Conservation (phyloP, 2,888 invertebrate genomes). For the Pristionchus arcanus region DNA sequence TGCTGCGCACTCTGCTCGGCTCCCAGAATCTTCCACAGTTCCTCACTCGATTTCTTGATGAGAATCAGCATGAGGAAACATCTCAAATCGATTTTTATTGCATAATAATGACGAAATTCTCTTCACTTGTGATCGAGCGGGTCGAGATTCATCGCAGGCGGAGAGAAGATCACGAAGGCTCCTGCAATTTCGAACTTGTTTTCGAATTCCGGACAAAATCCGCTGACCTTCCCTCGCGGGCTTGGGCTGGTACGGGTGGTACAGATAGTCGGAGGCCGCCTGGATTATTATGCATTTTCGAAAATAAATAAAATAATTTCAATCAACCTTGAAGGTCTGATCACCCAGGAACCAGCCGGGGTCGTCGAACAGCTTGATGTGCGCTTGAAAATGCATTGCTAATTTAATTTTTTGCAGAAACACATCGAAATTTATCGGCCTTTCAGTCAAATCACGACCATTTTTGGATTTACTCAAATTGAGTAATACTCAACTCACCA, state of each 20-base stretch:
- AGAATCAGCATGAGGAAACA: slow-evolving; percentile 46
- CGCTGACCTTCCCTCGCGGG: slow-evolving; percentile 34
- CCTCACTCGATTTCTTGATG: slow-evolving; percentile 31
- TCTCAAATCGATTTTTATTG: not conserved
- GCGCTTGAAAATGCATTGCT: not conserved
- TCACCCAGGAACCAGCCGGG: slow-evolving; percentile 36
- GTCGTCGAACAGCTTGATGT: slow-evolving; percentile 42
- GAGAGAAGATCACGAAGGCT: slow-evolving; percentile 43
- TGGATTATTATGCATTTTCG: not conserved
- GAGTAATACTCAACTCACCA: not conserved
- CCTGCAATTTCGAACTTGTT: not conserved
- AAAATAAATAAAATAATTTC: not conserved
- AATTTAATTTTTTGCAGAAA: not conserved
- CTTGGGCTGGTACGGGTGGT: slow-evolving; percentile 16
- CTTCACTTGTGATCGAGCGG: slow-evolving; percentile 15
- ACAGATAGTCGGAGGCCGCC: slow-evolving; percentile 32
- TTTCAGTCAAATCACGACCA: no score
- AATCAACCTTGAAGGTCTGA: slow-evolving; percentile 9
- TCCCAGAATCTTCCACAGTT: slow-evolving; percentile 42
- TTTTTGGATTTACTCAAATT: no score
- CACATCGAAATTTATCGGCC: no score
- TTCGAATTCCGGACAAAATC: not conserved
- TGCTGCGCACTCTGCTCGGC: slow-evolving; percentile 34
- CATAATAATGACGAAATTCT: not conserved
- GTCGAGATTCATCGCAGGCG: slow-evolving; percentile 19